These are phyloP conservation scores for Caenorhabditis briggsae DNA, from an alignment of 1,140 invertebrate species.

Conservation along the genomic window DNA sequence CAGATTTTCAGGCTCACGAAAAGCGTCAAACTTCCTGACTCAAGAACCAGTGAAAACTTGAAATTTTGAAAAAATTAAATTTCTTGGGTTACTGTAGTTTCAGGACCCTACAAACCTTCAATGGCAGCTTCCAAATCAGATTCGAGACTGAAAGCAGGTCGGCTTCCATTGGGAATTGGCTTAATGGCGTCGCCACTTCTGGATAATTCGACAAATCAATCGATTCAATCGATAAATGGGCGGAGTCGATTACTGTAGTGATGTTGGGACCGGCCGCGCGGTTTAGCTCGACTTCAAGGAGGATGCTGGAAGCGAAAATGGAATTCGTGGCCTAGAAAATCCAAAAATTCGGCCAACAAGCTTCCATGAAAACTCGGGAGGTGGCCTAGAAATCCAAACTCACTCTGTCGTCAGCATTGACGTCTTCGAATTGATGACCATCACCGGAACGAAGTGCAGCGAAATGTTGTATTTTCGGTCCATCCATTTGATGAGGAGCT, in stretches of 20 bases:
- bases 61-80: no score
- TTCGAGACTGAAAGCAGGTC: conserved; percentile 22
- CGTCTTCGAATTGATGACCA: conserved; percentile 56
- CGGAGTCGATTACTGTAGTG: conserved; percentile 43
- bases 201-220: background rate
- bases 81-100: no score
- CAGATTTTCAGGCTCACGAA: no score
- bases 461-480: conserved; percentile 64
- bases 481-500: conserved; percentile 69
- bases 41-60: no score
- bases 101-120: conserved; percentile 1
- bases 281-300: conserved; percentile 50
- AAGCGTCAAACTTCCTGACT: no score
- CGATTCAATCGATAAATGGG: background rate
- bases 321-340: no score
- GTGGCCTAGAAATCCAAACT: background rate
- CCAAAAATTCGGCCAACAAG: no score
- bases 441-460: conserved; percentile 67
- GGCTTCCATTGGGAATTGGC: conserved; percentile 19
- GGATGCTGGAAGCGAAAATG: conserved; percentile 22
- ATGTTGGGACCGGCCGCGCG: conserved; percentile 22
- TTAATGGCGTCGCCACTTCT: background rate
- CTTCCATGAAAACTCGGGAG: no score
- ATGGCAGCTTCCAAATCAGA: conserved; percentile 24
- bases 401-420: conserved; percentile 44